phyloP scores from a whole-genome alignment of 2,797 vertebrate species.

The Hydrolagus colliei region DNA sequence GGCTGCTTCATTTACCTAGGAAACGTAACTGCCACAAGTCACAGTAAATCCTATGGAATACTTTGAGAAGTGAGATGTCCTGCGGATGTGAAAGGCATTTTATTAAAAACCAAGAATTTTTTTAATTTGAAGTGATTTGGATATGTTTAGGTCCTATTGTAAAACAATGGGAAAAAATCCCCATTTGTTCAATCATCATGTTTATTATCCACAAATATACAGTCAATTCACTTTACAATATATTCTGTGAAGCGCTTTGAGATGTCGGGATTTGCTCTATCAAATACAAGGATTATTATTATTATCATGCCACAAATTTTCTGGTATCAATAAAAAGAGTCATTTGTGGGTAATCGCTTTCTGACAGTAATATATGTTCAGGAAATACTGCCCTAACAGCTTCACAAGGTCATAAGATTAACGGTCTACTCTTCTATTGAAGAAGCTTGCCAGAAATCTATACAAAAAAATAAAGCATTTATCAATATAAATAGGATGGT shows the following conservation, averaged over 20 bases:
- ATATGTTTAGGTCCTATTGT: not conserved
- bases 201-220: not conserved
- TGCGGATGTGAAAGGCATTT: no score
- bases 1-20: no score
- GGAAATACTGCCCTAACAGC: constrained; percentile 5
- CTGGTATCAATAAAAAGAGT: not conserved
- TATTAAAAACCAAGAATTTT: no score
- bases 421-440: constrained; percentile 8
- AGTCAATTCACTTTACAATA: no score
- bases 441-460: constrained; percentile 14
- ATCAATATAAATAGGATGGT: constrained; percentile 14
- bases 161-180: constrained; percentile 1
- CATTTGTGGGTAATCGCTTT: not conserved
- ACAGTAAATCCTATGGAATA: no score
- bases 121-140: not conserved
- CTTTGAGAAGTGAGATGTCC: no score
- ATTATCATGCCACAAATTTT: not conserved
- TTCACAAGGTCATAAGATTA: constrained; percentile 18
- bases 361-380: constrained; percentile 1
- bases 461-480: constrained; percentile 29
- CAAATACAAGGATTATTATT: no score
- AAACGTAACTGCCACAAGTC: no score
- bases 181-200: not conserved
- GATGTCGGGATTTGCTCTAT: no score
- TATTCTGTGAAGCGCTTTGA: no score